phyloP scores from a whole-genome alignment of 1,140 invertebrate genomes.

The Procambarus virginalis region DNA sequence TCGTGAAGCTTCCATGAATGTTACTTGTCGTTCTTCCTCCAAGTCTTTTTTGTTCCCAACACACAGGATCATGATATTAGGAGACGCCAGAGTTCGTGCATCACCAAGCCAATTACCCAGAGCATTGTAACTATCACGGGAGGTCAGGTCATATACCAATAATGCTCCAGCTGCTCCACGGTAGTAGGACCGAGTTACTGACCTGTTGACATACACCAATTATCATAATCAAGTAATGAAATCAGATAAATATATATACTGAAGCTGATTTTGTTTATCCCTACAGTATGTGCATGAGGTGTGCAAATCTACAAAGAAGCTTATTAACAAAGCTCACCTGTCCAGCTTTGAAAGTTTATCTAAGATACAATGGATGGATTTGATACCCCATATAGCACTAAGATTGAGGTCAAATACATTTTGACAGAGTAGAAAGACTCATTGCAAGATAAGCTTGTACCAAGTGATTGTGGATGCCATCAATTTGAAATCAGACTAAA shows the following conservation, averaged over 20 bases:
- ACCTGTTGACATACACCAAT: slow-evolving; percentile 75
- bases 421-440: too few species aligned
- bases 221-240: neutral
- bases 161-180: slow-evolving; percentile 87
- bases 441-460: too few species aligned
- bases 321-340: too few species aligned
- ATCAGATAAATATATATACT: neutral
- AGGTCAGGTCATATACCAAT: slow-evolving; percentile 87
- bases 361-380: too few species aligned
- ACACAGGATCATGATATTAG: slow-evolving; percentile 87
- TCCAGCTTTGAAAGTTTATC: too few species aligned
- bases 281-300: too few species aligned
- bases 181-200: slow-evolving; percentile 87
- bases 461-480: too few species aligned
- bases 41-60: slow-evolving; percentile 90
- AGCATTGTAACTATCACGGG: slow-evolving; percentile 87
- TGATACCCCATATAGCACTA: too few species aligned
- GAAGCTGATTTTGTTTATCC: too few species aligned
- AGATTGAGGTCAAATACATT: too few species aligned
- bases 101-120: slow-evolving; percentile 88
- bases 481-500: too few species aligned
- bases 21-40: slow-evolving; percentile 85
- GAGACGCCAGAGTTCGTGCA: slow-evolving; percentile 88
- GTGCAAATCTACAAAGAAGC: too few species aligned
- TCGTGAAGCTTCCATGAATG: slow-evolving; percentile 86